Evolutionary conservation across 2,888 invertebrate genomes (phyloP), one percentile per base, ranked within the genome.

Genomic region (Leucania comma): DNA sequence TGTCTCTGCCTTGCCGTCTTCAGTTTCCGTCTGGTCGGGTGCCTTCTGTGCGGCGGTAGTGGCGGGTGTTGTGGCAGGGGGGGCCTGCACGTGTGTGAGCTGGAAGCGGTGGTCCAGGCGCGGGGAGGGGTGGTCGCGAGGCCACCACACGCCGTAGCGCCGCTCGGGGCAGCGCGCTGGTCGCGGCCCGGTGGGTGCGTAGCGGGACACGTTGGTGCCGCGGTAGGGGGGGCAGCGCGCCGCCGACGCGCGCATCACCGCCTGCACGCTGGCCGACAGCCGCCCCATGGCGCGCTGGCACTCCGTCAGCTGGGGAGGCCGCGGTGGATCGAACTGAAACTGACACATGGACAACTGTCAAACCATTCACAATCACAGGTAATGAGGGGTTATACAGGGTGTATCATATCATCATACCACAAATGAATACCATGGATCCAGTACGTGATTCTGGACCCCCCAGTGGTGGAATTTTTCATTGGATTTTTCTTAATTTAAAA

Each of bases 321-420:
- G 88, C 32, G 94, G 94, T n/a, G 91, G 77, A 72, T 96, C 95
- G 75, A 96, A 94, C 87, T 94, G 94, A 75, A 96, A 93, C 95
- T 95, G 81, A 57, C 80, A 61, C 35, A 68, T 22, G 2, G 9
- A 24, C 20, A 20, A 38, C 24, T 59, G 57, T 29, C 20, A 48
- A 20, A 48, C 46, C 9, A 9, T 48, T n/a, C 46, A 20, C 46
- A 46, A 20, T 20, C 20, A 5, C 38, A 42, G 38, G 38, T 12
- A 12, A n/a, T n/a, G n/a, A 29, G 29, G 29, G 4, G 3, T 3
- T 29, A 4, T 29, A 29, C 29, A 29, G 29, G 29, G 29, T 29
- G n/a, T n/a, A n/a, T n/a, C n/a, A n/a, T n/a, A n/a, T n/a, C n/a
- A n/a, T n/a, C n/a, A n/a, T n/a, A n/a, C n/a, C n/a, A n/a, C n/a